Evolutionary conservation across 2,797 vertebrate genomes (phyloP).

Genomic region (Sebastes hubbsi): DNA sequence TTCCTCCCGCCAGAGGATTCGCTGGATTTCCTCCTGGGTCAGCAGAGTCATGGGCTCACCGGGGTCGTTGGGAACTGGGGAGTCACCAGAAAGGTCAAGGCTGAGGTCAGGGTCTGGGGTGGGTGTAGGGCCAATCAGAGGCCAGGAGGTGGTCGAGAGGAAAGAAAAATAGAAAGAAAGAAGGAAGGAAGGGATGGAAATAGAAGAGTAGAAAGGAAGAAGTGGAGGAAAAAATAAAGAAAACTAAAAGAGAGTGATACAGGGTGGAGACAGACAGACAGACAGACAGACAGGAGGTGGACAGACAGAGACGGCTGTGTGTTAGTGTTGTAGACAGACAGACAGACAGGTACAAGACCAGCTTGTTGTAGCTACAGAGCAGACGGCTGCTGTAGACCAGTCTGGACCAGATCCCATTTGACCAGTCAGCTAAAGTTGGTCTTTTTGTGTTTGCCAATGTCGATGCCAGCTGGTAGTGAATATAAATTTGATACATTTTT

Average conservation of each 20-base stretch:
- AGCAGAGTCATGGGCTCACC: constrained; percentile 25
- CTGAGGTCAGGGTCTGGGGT: constrained; percentile 71
- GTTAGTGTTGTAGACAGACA: constrained; percentile 33
- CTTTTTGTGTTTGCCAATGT: background rate
- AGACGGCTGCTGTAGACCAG: constrained; percentile 44
- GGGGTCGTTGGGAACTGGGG: constrained; percentile 82
- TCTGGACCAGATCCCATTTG: constrained; percentile 23
- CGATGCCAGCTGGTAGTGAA: background rate
- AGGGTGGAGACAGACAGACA: constrained; percentile 7
- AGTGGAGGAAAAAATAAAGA: background rate
- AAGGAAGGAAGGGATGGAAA: background rate
- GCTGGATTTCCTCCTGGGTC: constrained; percentile 70
- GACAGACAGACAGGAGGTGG: background rate
- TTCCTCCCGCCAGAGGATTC: constrained; percentile 70
- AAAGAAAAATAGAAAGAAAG: background rate
- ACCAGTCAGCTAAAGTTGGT: constrained; percentile 4
- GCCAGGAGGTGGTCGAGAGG: background rate
- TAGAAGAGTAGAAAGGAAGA: background rate
- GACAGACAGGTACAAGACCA: constrained; percentile 24
- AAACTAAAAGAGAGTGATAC: constrained; percentile 29
- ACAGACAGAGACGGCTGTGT: constrained; percentile 16
- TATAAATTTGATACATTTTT: background rate
- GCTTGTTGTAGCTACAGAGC: constrained; percentile 52
- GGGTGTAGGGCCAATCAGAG: constrained; percentile 34
- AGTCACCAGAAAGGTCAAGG: constrained; percentile 89